Percentiles rank a stretch among this genome's conserved stretches.
phyloP scores from a whole-genome alignment of 1,140 invertebrate genomes.

The Euwallacea fornicatus region DNA sequence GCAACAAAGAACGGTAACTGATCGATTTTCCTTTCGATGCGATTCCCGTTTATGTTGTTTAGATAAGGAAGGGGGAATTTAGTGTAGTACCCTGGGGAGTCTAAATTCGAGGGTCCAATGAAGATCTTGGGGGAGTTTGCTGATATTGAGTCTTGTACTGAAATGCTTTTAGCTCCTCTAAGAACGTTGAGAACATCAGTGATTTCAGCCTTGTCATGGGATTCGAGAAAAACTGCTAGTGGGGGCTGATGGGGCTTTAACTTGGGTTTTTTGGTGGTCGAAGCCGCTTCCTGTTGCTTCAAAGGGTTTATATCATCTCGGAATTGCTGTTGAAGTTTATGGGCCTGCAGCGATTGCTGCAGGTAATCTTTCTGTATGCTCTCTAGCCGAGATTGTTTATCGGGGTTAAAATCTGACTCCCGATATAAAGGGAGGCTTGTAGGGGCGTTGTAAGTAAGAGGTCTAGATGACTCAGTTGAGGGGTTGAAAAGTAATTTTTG shows the following conservation, averaged over 20 bases:
- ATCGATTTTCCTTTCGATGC: constrained; percentile 71
- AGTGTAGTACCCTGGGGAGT: constrained; percentile 68
- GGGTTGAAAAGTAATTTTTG: constrained; percentile 41
- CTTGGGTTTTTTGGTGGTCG: constrained; percentile 52
- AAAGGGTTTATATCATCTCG: constrained; percentile 36
- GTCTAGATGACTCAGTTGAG: constrained; percentile 18
- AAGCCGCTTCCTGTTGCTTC: constrained; percentile 34
- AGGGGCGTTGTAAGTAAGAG: no score
- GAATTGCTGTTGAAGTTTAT: constrained; percentile 55
- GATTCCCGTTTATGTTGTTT: constrained; percentile 69
- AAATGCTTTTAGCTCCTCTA: constrained; percentile 70
- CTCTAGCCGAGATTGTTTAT: constrained; percentile 24
- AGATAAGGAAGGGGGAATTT: constrained; percentile 83
- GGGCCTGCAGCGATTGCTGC: constrained; percentile 55
- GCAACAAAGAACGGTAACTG: constrained; percentile 81
- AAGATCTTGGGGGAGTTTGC: constrained; percentile 72
- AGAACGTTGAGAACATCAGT: constrained; percentile 69
- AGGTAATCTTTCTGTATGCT: constrained; percentile 53
- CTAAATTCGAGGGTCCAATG: constrained; percentile 73
- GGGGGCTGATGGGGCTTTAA: constrained; percentile 78
- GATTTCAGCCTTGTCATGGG: constrained; percentile 57
- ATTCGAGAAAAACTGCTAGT: constrained; percentile 73
- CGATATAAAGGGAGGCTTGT: no score
- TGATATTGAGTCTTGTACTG: constrained; percentile 71
- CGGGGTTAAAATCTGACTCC: no score